Evolutionary conservation across 2,113 vertebrate species (phyloP).

Genomic region (Asarcornis scutulata): DNA sequence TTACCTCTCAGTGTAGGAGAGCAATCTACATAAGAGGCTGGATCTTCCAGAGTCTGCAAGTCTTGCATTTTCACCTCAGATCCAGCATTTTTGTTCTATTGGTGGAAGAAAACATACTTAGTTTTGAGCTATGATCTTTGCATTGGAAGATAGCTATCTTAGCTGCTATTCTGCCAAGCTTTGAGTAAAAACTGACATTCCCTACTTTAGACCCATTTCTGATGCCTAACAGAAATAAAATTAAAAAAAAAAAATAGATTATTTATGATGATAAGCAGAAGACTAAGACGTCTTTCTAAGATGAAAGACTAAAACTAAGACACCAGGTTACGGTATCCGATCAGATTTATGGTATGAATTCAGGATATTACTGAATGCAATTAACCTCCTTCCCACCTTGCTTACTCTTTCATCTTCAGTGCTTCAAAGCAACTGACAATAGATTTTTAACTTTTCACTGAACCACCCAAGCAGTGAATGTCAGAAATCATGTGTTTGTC

Average conservation of each 20-base stretch:
- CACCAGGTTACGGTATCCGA: not conserved
- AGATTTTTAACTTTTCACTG: not conserved
- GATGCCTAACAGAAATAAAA: not conserved
- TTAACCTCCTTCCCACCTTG: not conserved
- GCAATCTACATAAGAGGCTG: not conserved
- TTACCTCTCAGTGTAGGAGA: constrained; percentile 13
- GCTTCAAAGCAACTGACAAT: not conserved
- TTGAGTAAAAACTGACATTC: not conserved
- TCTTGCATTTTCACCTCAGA: not conserved
- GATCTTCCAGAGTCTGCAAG: not conserved
- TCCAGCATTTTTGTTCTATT: not conserved
- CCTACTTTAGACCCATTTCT: not conserved
- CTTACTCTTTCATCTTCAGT: not conserved
- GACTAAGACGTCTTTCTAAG: not conserved
- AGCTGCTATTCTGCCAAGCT: not conserved
- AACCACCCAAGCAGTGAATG: not conserved
- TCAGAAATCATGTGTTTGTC: not conserved
- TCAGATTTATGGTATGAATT: not conserved
- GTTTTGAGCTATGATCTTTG: not conserved
- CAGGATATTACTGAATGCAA: not conserved
- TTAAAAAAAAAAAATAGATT: not conserved
- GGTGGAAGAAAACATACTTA: not conserved
- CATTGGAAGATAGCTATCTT: not conserved
- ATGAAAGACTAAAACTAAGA: not conserved
- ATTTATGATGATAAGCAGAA: not conserved